Percentiles rank a stretch among this genome's conserved stretches.
These are phyloP conservation scores for Yponomeuta sedellus DNA, from an alignment of 2,888 invertebrate species.

Conservation along the genomic window DNA sequence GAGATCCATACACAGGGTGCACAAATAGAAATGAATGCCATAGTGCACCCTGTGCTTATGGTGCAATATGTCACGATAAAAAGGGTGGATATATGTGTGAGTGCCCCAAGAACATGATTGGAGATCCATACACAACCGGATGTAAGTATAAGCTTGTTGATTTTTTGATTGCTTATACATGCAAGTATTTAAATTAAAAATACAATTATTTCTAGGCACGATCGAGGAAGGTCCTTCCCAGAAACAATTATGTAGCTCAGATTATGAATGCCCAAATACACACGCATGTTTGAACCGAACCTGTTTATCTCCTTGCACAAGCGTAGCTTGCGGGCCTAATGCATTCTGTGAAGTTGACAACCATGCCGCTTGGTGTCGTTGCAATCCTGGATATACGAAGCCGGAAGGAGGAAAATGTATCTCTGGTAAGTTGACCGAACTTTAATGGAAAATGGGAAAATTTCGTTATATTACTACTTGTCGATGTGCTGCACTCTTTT, in stretches of 20 bases:
- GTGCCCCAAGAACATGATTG: constrained; percentile 88
- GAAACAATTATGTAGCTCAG: constrained; percentile 81
- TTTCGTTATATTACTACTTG: neutral
- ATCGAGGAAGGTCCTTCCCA: constrained; percentile 63
- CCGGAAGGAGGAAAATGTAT: constrained; percentile 88
- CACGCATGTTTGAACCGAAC: constrained; percentile 86
- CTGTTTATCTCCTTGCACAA: constrained; percentile 88
- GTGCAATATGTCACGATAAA: constrained; percentile 91
- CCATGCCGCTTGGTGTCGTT: constrained; percentile 93
- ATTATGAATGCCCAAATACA: constrained; percentile 88
- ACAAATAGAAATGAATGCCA: constrained; percentile 91
- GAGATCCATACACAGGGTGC: constrained; percentile 90
- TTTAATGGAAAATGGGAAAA: neutral
- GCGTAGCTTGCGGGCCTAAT: constrained; percentile 87
- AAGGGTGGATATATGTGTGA: constrained; percentile 91
- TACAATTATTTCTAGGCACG: constrained; percentile 35
- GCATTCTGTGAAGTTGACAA: constrained; percentile 92
- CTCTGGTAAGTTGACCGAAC: constrained; percentile 77
- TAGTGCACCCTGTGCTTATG: constrained; percentile 89
- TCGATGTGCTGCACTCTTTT: neutral
- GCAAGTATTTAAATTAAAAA: neutral
- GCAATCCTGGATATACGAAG: constrained; percentile 88
- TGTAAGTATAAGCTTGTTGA: constrained; percentile 71
- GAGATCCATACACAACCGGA: constrained; percentile 90
- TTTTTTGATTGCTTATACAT: neutral